A percentile compares a stretch with the other conserved stretches of the same genome.
These are phyloP conservation scores for Drosophila pectinifera DNA, from an alignment of 1,140 invertebrate species.

Conservation along the genomic window DNA sequence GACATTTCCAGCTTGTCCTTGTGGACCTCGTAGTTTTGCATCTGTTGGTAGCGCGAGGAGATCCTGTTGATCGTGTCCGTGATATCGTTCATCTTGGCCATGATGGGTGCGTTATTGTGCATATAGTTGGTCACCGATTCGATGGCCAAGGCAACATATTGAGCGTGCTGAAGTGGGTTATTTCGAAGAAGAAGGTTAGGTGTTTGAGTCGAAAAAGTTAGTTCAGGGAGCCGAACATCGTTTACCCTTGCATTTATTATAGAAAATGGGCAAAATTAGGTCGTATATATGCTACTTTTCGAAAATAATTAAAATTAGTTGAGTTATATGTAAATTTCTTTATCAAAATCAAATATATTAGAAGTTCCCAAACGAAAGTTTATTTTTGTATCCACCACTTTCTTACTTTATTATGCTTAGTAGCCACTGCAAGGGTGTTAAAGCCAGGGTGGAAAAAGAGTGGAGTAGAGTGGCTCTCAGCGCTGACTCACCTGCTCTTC, in stretches of 20 bases:
- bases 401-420: not conserved
- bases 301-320: too few species aligned
- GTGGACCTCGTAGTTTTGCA: slow-evolving; percentile 86
- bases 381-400: too few species aligned
- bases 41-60: slow-evolving; percentile 86
- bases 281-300: too few species aligned
- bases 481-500: slow-evolving; percentile 69
- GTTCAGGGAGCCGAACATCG: not conserved
- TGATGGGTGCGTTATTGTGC: slow-evolving; percentile 85
- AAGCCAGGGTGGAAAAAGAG: slow-evolving; percentile 2
- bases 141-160: slow-evolving; percentile 77
- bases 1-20: slow-evolving; percentile 87
- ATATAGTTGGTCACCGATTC: slow-evolving; percentile 73
- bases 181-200: slow-evolving; percentile 9
- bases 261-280: too few species aligned
- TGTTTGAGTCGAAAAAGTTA: not conserved
- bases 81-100: slow-evolving; percentile 87
- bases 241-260: slow-evolving; percentile 2
- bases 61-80: slow-evolving; percentile 87
- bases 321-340: too few species aligned
- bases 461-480: not conserved
- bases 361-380: too few species aligned
- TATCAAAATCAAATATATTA: too few species aligned
- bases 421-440: not conserved
- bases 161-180: slow-evolving; percentile 58